Base-by-base conservation (phyloP, 2,888 invertebrate genomes). In the Hirtodrosophila alboralis region DNA sequence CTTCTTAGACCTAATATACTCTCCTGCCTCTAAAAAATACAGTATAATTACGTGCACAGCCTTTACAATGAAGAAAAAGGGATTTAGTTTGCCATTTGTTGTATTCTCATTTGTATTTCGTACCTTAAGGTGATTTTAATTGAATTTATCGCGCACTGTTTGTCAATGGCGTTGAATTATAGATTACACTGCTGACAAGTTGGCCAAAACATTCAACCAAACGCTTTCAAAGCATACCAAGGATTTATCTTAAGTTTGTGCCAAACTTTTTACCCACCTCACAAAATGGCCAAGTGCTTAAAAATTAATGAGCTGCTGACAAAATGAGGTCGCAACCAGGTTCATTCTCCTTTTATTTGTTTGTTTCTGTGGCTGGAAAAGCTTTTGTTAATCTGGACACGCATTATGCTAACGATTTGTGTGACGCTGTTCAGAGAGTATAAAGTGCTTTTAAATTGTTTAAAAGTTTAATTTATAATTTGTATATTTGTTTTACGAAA, bases 211-310 rank as follows among this genome's bases (percentile, higher is more conserved):
- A 26, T 45, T 38, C 57, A 33, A 64, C 43, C 30, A 33, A 64
- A 38, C 30, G 60, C 68, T 63, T 33, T 45, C 44, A 41, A 34
- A 44, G 53, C 28, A 9, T 40, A 28, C 6, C 23, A 62, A n/a
- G n/a, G 27, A 59, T 75, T 75, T 75, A 57, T 83, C 66, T 72
- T 47, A 71, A 78, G 76, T 83, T 75, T 51, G 30, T n/a, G n/a
- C n/a, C 41, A 48, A 73, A 62, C 76, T 67, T 75, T 47, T n/a
- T 27, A 45, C 43, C 43, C 48, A 40, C 27, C 59, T 58, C n/a
- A n/a, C n/a, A n/a, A n/a, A 57, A 63, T 56, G 56, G 41, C 16
- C 26, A 62, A 47, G 43, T 83, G 54, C 53, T 76, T 52, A 76
- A 75, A 72, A 60, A 83, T 83, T 75, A 71, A 76, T 83, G 76